Base-by-base conservation (phyloP, 2,113 vertebrate genomes). In the Vidua chalybeata region DNA sequence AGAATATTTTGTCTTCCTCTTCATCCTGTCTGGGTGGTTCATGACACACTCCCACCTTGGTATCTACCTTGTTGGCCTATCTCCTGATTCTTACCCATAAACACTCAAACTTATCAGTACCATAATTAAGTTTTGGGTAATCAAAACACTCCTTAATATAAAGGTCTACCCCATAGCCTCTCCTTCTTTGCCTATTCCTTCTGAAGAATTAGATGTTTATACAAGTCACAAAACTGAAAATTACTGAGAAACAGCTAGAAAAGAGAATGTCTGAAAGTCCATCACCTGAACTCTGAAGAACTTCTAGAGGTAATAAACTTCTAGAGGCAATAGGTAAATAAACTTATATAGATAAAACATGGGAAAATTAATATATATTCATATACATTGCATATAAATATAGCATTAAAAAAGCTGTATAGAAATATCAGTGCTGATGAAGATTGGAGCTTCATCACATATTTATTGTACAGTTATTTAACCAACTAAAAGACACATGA, bases 141-240 rank as follows among this genome's bases (percentile, higher is more conserved):
- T 22, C 54, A 68, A 68, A 89, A 54, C 11, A n/a, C 3, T 54
- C 24, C 11, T 52, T 35, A 54, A 41, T 14, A 48, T 31, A 41
- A 45, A 54, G 11, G 11, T 28, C 30, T 61, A 17, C 7, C 8
- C 52, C 39, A 41, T 9, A 0, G 0, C 21, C 8, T 62, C 63
- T 76, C 21, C 55, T 62, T 54, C n/a, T 24, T 43, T 63, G 48
- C 30, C 31, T 76, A 43, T 43, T 43, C 48, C 55, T 76, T 63
- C 41, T 48, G 63, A 62, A 83, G 35, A 43, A n/a, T 48, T 35
- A 55, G 21, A 69, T 43, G 10, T 43, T 90, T 90, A 61, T 27
- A 74, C 31, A 84, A 78, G 20, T 31, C 43, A 89, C 43, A 82
- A 77, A 89, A 20, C 13, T 62, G 51, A 33, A 33, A 69, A 37